Evolutionary conservation across 2,113 vertebrate species (phyloP), one percentile per base, ranked within the genome.

Genomic region (Antigone vipio): DNA sequence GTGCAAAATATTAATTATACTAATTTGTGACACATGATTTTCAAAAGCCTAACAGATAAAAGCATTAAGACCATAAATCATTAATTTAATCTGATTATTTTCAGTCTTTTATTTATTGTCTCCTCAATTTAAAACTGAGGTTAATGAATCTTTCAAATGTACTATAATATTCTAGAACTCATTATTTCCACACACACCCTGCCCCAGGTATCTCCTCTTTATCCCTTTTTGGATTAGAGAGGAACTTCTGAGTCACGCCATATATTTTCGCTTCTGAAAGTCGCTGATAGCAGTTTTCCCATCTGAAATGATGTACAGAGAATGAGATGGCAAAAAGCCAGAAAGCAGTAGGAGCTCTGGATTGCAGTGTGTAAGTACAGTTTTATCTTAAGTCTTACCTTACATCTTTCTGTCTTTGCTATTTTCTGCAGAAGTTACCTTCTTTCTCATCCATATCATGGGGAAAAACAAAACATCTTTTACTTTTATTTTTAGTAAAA

Each of bases 201-300:
- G 9, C 64, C 47, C 5, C 56, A 81, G 91, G 76, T 93, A 44
- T 38, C 30, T 79, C 16, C 6, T 50, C 35, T 85, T 29, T 56
- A 49, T 78, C 42, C 22, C 26, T 73, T 77, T 71, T 68, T 77
- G 81, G 79, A 81, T 92, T 67, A 92, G 68, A 73, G 72, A 88
- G 60, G 15, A 87, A 17, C 14, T 78, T 90, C 38, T 96, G 93
- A 96, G 64, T 91, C 80, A 71, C 73, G 64, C 60, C 60, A 85
- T 89, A 53, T 89, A 96, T 94, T 96, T 95, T 97, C 91, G 81
- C 72, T 84, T 85, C 93, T 82, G 92, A 96, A 97, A 93, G 76
- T 95, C 15, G 12, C 80, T 97, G 80, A 91, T 89, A 93, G 85
- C 34, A 47, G 52, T 83, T 96, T 97, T 96, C 52, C 77, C 92